Percentiles rank a stretch among this genome's conserved stretches.
These are phyloP conservation scores for Micropoecilia bifurca DNA, from an alignment of 2,797 vertebrate genomes.

Conservation along the genomic window DNA sequence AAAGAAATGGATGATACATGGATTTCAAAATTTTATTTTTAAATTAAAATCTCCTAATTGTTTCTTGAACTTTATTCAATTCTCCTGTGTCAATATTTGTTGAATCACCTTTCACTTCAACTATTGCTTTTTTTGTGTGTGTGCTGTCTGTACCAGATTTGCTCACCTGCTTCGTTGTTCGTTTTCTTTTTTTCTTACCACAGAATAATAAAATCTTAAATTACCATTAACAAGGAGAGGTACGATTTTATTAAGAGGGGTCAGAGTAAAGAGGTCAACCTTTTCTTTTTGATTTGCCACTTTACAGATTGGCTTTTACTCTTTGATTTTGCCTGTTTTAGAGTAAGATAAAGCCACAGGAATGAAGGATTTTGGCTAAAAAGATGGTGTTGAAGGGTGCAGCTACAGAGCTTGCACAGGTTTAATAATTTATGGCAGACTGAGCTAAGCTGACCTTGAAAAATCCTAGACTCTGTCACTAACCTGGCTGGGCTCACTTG, in stretches of 20 bases:
- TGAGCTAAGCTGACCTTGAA: constrained; percentile 74
- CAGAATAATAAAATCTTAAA: not conserved
- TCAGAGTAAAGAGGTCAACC: not conserved
- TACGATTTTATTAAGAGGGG: not conserved
- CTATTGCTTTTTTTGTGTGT: not conserved
- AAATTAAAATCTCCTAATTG: not conserved
- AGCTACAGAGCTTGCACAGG: constrained; percentile 53
- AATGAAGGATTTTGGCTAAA: constrained; percentile 13
- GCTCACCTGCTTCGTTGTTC: not conserved
- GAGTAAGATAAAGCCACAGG: constrained; percentile 11
- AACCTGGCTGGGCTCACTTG: constrained; percentile 68
- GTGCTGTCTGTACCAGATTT: not conserved
- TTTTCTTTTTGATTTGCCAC: not conserved
- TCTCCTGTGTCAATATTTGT: not conserved
- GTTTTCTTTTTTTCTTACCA: not conserved
- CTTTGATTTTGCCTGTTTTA: not conserved
- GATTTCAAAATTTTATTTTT: not conserved
- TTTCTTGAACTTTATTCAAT: not conserved
- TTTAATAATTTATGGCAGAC: constrained; percentile 80
- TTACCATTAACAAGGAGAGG: not conserved
- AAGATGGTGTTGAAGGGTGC: constrained; percentile 38
- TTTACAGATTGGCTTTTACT: not conserved
- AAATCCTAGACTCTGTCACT: constrained; percentile 59
- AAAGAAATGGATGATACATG: not conserved
- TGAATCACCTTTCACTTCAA: not conserved